Conservation (phyloP, 2,888 invertebrate species). For the Dolichopus griseipennis region DNA sequence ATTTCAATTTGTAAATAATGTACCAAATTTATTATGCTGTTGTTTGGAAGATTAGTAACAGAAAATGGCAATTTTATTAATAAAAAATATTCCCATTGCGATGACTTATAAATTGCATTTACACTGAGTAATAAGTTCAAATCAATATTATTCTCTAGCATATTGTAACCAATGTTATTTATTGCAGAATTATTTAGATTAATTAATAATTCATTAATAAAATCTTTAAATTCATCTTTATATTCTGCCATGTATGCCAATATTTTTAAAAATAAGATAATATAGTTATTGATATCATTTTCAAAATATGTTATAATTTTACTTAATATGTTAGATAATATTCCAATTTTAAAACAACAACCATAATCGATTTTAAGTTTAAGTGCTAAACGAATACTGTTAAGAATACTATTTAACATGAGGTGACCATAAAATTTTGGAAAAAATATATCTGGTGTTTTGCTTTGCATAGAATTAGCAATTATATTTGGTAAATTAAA, state of each 20-base stretch:
- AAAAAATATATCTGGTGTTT: slow-evolving; percentile 51
- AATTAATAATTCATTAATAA: slow-evolving; percentile 48
- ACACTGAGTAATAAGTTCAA: slow-evolving; percentile 40
- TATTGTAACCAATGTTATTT: slow-evolving; percentile 48
- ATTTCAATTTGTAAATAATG: slow-evolving; percentile 49
- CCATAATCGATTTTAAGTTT: slow-evolving; percentile 28
- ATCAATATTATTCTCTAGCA: slow-evolving; percentile 48
- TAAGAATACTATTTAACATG: slow-evolving; percentile 52
- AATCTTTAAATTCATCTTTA: slow-evolving; percentile 36
- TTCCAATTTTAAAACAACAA: slow-evolving; percentile 43
- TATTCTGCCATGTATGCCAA: slow-evolving; percentile 42
- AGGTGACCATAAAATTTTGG: slow-evolving; percentile 50
- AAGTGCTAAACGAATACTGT: slow-evolving; percentile 53
- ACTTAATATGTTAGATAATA: slow-evolving; percentile 44
- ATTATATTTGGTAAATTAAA: slow-evolving; percentile 60
- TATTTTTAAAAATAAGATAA: slow-evolving; percentile 49
- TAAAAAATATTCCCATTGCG: slow-evolving; percentile 60
- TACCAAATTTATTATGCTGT: slow-evolving; percentile 52
- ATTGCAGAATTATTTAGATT: slow-evolving; percentile 52
- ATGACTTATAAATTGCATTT: slow-evolving; percentile 44
- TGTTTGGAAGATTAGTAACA: slow-evolving; percentile 45
- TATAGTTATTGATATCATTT: slow-evolving; percentile 42
- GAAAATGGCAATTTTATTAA: slow-evolving; percentile 53
- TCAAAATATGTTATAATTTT: slow-evolving; percentile 54
- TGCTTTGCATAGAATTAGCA: slow-evolving; percentile 55